Evolutionary conservation across 2,797 vertebrate species (phyloP), one percentile per base, ranked within the genome.

Genomic region (Gadopsis marmoratus): DNA sequence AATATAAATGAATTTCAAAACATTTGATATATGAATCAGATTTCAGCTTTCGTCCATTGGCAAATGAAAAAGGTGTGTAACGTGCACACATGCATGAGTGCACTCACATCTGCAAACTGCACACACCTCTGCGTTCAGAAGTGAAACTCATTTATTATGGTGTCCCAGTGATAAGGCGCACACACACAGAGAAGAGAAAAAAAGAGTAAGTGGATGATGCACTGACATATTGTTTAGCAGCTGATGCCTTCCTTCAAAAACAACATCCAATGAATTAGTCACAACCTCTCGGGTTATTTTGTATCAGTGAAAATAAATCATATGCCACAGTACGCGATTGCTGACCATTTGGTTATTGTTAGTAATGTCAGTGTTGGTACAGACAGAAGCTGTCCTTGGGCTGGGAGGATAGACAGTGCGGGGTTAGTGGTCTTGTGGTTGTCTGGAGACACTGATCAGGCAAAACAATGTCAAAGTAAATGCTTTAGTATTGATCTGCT

Each of bases 81-180:
- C 5, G 31, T 1, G 43, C 29, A 64, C 54, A 65, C 35, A 63
- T 59, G 53, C 26, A 53, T 68, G 60, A 33, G 19, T 65, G 70
- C 70, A 66, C 37, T 61, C 37, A 60, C 68, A 79, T 81, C 60
- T 86, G 73, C 56, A 77, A 74, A 85, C 41, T 75, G 29, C 69
- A 85, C 39, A 78, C 55, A 85, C 12, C 39, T 56, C 51, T 71
- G 41, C 0, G 4, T 66, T 72, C 33, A 39, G 70, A 85, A 88
- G 60, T 69, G 45, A 79, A 86, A 82, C 68, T 74, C 4, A 48
- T 92, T 93, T 92, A 93, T 92, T 91, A 78, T 62, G 29, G 83
- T 82, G 65, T 82, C 63, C 68, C 51, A 69, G 39, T 72, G 71
- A 83, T 50, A 68, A 87, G 64, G 55, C 69, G 55, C 69, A 86